A percentile compares a stretch with the other conserved stretches of the same genome.
Evolutionary conservation across 2,888 invertebrate species (phyloP).

Genomic region (Timandra comae): DNA sequence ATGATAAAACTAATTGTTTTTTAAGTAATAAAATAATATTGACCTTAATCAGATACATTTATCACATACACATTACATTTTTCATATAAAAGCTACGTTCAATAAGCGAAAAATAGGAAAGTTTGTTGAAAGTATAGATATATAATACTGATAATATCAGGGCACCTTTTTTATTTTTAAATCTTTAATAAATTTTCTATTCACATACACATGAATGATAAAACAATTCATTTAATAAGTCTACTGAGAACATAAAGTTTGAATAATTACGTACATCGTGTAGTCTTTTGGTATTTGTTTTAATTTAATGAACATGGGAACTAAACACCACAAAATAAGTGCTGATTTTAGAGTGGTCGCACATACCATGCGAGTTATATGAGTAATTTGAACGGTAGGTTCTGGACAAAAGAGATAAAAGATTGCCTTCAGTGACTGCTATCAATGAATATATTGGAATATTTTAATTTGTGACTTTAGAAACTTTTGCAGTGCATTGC

Average conservation of each 20-base stretch:
- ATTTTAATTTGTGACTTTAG: too few species aligned
- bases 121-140: constrained; percentile 50
- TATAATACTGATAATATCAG: constrained; percentile 37
- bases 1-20: constrained; percentile 54
- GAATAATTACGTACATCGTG: too few species aligned
- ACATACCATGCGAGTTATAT: too few species aligned
- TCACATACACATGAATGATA: constrained; percentile 6
- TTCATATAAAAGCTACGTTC: constrained; percentile 34
- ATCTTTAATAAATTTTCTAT: constrained; percentile 4
- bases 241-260: background rate
- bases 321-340: too few species aligned
- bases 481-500: too few species aligned
- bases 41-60: constrained; percentile 62
- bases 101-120: constrained; percentile 35
- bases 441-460: too few species aligned
- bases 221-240: background rate
- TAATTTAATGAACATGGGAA: too few species aligned
- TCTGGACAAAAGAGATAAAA: too few species aligned
- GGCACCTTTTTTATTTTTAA: constrained; percentile 16
- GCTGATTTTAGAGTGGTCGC: too few species aligned
- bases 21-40: constrained; percentile 57
- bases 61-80: constrained; percentile 63
- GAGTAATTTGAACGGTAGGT: too few species aligned
- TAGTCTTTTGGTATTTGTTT: too few species aligned
- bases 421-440: too few species aligned